Conservation (phyloP, 2,888 invertebrate genomes). For the Pterostichus niger region DNA sequence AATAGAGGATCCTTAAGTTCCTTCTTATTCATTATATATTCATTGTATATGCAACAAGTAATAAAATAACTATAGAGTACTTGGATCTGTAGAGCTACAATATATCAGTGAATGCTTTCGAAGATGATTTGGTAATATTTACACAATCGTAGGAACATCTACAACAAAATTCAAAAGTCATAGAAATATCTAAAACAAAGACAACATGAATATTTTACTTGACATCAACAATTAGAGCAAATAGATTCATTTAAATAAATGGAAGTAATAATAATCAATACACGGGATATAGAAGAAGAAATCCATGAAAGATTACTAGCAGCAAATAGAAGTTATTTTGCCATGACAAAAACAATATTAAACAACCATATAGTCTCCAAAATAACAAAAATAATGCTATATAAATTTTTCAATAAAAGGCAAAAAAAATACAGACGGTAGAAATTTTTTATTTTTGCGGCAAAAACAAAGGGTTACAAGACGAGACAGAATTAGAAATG, state of each 20-base stretch:
- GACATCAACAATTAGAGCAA: background rate
- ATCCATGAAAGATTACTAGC: too few relatives aligned
- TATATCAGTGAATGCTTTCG: background rate
- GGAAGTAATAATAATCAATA: too few relatives aligned
- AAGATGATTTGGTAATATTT: background rate
- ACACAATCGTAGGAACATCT: background rate
- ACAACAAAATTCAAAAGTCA: background rate
- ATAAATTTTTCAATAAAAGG: too few relatives aligned
- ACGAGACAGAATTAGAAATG: too few relatives aligned
- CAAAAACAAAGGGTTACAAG: too few relatives aligned
- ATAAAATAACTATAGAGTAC: background rate
- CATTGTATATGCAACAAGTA: background rate
- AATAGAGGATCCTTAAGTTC: background rate
- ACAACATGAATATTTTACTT: background rate
- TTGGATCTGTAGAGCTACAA: background rate
- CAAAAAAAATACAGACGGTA: too few relatives aligned
- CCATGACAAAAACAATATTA: too few relatives aligned
- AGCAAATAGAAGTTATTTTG: too few relatives aligned
- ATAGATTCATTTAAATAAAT: background rate
- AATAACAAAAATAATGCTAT: too few relatives aligned
- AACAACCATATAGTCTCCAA: too few relatives aligned
- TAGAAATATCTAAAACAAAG: conserved; percentile 4
- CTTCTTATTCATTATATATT: background rate
- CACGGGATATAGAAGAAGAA: too few relatives aligned
- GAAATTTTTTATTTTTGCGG: too few relatives aligned